phyloP scores from a whole-genome alignment of 2,113 vertebrate genomes.

The Orientallactaga bullata region DNA sequence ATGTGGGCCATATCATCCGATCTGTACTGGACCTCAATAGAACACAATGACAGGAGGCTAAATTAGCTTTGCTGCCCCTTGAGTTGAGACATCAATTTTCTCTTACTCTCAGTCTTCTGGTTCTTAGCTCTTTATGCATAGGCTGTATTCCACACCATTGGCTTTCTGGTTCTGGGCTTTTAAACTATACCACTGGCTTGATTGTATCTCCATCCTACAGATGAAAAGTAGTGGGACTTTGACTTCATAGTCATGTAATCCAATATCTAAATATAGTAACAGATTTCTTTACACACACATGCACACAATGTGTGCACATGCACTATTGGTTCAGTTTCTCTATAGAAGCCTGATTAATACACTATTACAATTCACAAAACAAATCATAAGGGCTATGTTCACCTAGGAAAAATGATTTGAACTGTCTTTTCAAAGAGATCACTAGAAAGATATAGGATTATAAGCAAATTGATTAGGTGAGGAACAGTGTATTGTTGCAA shows the following conservation, averaged over 20 bases:
- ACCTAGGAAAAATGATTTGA: background rate
- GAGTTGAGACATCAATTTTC: background rate
- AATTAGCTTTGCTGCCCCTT: background rate
- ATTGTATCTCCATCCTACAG: background rate
- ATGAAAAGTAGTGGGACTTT: too few relatives aligned
- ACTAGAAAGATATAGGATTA: background rate
- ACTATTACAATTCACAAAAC: background rate
- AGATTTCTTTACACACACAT: background rate
- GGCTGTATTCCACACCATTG: background rate
- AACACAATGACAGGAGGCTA: background rate
- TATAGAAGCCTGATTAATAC: background rate
- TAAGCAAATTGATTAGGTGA: background rate
- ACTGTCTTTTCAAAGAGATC: background rate
- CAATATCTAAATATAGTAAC: background rate
- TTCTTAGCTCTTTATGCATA: background rate
- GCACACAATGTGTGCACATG: too few relatives aligned
- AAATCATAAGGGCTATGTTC: too few relatives aligned
- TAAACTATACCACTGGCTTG: background rate
- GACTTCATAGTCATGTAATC: background rate
- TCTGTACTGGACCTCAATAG: background rate
- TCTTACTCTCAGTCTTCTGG: background rate
- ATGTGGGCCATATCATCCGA: background rate
- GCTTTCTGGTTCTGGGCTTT: background rate
- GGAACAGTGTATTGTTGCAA: background rate
- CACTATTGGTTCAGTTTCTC: background rate